Conservation (phyloP, 2,888 invertebrate species). For the Lasioglossum zephyrum region DNA sequence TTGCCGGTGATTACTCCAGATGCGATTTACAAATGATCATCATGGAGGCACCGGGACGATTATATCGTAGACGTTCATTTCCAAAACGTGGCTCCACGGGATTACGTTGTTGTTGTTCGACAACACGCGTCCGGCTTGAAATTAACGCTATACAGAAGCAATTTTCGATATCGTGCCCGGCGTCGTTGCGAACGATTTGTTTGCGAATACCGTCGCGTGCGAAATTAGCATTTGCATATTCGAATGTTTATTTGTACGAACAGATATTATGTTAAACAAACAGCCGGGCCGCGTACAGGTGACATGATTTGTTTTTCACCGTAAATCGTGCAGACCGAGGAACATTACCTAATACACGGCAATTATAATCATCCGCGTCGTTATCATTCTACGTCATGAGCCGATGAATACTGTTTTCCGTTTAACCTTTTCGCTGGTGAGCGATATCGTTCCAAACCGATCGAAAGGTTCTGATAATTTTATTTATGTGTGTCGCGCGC, state of each 20-base stretch:
- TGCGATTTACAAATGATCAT: constrained; percentile 34
- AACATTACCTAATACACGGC: background rate
- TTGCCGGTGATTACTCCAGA: constrained; percentile 13
- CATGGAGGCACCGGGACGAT: constrained; percentile 11
- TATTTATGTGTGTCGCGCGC: background rate
- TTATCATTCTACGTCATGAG: background rate
- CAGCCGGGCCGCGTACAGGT: background rate
- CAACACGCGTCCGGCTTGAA: background rate
- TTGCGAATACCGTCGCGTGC: constrained; percentile 4
- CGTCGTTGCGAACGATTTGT: constrained; percentile 1
- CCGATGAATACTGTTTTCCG: background rate
- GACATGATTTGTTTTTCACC: background rate
- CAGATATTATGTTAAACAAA: constrained; percentile 1
- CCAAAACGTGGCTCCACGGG: background rate
- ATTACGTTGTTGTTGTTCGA: background rate
- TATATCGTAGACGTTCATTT: constrained; percentile 34
- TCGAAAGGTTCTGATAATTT: background rate
- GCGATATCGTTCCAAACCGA: background rate
- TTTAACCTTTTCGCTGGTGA: background rate
- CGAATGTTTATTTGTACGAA: constrained; percentile 19
- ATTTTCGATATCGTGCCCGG: constrained; percentile 27
- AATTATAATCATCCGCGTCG: background rate
- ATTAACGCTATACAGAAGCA: constrained; percentile 14
- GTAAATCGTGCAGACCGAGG: background rate
- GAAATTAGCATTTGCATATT: constrained; percentile 9